Conservation (phyloP, 2,797 vertebrate genomes). For the Brachyalestes nurse region DNA sequence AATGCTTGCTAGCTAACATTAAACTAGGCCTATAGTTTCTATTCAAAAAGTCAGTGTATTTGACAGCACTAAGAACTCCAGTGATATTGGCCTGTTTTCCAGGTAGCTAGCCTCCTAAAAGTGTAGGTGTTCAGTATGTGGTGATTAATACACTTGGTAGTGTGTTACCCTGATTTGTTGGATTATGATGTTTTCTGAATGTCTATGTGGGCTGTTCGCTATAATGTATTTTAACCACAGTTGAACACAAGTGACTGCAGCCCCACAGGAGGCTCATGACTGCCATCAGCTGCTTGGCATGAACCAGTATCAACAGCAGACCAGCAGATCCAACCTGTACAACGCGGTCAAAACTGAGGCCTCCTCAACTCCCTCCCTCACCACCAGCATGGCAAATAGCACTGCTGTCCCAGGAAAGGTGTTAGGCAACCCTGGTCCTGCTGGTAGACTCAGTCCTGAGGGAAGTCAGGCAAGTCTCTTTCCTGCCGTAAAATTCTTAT, state of each 20-base stretch:
- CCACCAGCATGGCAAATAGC: slow-evolving; percentile 91
- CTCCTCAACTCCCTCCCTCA: slow-evolving; percentile 80
- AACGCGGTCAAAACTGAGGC: slow-evolving; percentile 79
- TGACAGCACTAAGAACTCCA: not conserved
- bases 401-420: slow-evolving; percentile 83
- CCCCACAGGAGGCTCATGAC: slow-evolving; percentile 23
- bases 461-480: slow-evolving; percentile 86
- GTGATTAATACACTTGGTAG: not conserved
- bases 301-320: slow-evolving; percentile 82
- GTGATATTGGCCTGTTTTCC: too few relatives aligned
- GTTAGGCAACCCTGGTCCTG: slow-evolving; percentile 83
- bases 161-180: not conserved
- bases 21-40: not conserved
- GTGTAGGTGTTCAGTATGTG: not conserved
- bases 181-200: not conserved
- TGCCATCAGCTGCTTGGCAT: slow-evolving; percentile 72
- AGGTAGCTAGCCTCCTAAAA: not conserved
- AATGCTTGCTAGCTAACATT: not conserved
- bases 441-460: slow-evolving; percentile 92
- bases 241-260: not conserved
- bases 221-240: slow-evolving; percentile 13
- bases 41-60: not conserved
- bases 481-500: not conserved
- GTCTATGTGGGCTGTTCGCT: not conserved
- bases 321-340: slow-evolving; percentile 81